Base-by-base conservation (phyloP, 2,797 vertebrate species). In the Botia almorhae region DNA sequence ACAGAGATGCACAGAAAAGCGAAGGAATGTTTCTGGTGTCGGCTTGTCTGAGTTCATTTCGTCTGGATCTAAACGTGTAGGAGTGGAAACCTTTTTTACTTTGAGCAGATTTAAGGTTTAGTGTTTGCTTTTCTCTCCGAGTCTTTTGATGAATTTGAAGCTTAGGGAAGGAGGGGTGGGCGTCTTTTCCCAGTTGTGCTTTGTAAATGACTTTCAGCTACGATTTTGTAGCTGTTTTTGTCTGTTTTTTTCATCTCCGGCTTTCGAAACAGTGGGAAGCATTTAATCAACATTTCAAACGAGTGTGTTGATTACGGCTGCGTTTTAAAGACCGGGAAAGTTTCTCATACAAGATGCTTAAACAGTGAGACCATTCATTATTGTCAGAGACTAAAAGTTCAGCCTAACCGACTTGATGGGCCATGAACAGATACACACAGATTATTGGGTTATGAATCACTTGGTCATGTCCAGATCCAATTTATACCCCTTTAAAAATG, bases 1-100 rank as follows among this genome's bases (percentile, higher is more conserved):
- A 8, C 69, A 83, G 84, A 86, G 80, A 80, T 80, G 75, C 85
- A 86, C 89, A 85, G 86, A 80, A 82, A 83, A 70, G 87, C 84
- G 81, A 80, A 84, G 84, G 92, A 93, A 91, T 91, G 91, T 93
- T 87, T 90, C 87, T 87, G 89, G 88, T 89, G 91, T 89, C 87
- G 89, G 88, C 87, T 81, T 84, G 88, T 90, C 87, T 74, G 89
- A 91, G 89, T 90, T 92, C 89, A 87, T 75, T 84, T 85, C 85
- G 69, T 88, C 87, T 77, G 63, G 51, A 76, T 87, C 85, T 87
- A 86, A 88, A 82, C 80, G 76, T 77, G 83, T 80, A 84, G 14
- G 74, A 86, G 69, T 65, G 19, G 80, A 68, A 88, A 82, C 83
- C 43, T 39, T 88, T 60, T 51, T 88, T 89, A 89, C 88, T 70